Percentiles rank a stretch among this genome's conserved stretches.
phyloP scores from a whole-genome alignment of 2,797 vertebrate genomes.

The Rhabdomys pumilio region DNA sequence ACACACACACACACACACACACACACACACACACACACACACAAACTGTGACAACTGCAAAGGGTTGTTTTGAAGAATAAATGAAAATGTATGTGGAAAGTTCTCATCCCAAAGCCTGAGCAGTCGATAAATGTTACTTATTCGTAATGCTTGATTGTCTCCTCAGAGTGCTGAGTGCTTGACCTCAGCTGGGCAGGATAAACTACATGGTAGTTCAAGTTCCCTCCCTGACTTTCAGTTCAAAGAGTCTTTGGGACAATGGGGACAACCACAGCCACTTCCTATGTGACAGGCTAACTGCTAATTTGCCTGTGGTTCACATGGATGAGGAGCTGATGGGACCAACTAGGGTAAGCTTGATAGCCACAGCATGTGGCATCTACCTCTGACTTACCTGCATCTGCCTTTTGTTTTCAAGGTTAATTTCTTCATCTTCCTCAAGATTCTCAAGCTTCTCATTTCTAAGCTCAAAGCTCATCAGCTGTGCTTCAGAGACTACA shows the following conservation, averaged over 20 bases:
- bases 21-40: background rate
- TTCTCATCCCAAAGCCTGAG: background rate
- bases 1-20: background rate
- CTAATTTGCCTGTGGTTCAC: background rate
- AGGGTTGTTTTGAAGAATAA: slow-evolving; percentile 3
- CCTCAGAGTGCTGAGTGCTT: background rate
- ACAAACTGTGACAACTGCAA: background rate
- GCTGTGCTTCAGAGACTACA: slow-evolving; percentile 96
- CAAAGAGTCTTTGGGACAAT: background rate
- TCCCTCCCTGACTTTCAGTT: background rate
- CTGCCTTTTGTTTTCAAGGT: slow-evolving; percentile 90
- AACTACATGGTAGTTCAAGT: background rate
- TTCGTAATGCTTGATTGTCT: background rate
- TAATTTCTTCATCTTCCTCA: slow-evolving; percentile 97
- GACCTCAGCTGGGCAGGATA: slow-evolving; percentile 22
- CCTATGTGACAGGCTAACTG: background rate
- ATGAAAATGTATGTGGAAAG: background rate
- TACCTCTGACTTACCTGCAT: background rate
- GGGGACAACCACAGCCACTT: background rate
- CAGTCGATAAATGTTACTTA: background rate
- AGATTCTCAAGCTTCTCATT: slow-evolving; percentile 95
- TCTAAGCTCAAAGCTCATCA: slow-evolving; percentile 98
- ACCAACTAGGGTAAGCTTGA: background rate
- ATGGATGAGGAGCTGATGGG: background rate
- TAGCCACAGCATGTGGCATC: background rate